Evolutionary conservation across 2,797 vertebrate species (phyloP), one percentile per base, ranked within the genome.

Genomic region (Microcaecilia unicolor): DNA sequence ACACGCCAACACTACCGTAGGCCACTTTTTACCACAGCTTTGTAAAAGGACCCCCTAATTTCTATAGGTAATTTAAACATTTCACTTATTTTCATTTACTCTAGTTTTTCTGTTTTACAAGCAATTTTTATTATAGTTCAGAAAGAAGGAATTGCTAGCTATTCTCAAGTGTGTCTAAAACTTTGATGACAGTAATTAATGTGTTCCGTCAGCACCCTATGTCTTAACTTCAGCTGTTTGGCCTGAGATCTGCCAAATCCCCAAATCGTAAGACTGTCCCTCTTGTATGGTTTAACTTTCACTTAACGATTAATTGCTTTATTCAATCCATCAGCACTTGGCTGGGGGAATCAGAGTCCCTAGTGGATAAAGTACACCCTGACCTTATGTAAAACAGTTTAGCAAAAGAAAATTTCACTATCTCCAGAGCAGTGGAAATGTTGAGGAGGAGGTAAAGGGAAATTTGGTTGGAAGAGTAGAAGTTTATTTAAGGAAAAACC

Each of bases 101-200:
- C 45, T 40, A 23, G 31, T 27, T 51, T 40, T 43, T 38, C 20
- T 45, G 41, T 43, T 45, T 43, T 41, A 41, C 22, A 61, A 39
- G 36, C 18, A 1, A 37, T 45, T 52, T 25, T 19, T 43, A 44
- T 45, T 37, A 31, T 64, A 59, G 61, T 69, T 63, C 36, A 40
- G 29, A 15, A 5, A 39, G 38, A 34, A 33, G 48, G 35, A 37
- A 45, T 53, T 58, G 51, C 47, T 41, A 65, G 54, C 28, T 51
- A 55, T 41, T 54, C 55, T 61, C 48, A 58, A 69, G 48, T 52
- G 51, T 54, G 57, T 68, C 56, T 70, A 64, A 75, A 74, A 67
- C 55, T 58, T 44, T 54, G 67, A 76, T 21, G 65, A 78, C 60
- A 77, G 65, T 64, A 71, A 74, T 74, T 69, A 55, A 65, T 52